Conservation (phyloP, 2,888 invertebrate species). For the Eremobia ochroleuca region DNA sequence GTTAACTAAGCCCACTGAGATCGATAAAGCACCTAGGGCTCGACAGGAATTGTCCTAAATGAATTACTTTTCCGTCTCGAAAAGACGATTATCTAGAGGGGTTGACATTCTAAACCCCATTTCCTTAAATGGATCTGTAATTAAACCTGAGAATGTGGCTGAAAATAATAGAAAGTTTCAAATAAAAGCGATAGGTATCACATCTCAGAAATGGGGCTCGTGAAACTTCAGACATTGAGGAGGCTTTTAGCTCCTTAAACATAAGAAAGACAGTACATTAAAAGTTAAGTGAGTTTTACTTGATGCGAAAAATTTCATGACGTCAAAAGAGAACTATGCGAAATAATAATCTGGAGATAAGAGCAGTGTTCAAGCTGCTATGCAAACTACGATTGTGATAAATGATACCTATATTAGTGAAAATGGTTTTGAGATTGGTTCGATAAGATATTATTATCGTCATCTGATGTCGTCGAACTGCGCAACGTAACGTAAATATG, state of each 20-base stretch:
- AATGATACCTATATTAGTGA: conserved; percentile 17
- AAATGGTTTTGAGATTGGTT: conserved; percentile 39
- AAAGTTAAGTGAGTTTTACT: conserved; percentile 52
- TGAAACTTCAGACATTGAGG: conserved; percentile 59
- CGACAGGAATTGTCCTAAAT: conserved; percentile 61
- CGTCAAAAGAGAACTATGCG: conserved; percentile 45
- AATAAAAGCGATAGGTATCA: conserved; percentile 54
- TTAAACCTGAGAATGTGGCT: conserved; percentile 41
- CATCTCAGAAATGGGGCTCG: conserved; percentile 36
- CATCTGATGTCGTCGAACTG: conserved; percentile 8
- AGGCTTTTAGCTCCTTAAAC: conserved; percentile 56
- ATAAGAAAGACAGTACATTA: conserved; percentile 56
- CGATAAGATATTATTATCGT: conserved; percentile 38
- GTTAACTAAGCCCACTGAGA: conserved; percentile 55
- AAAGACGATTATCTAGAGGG: conserved; percentile 46
- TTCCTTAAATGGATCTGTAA: conserved; percentile 49
- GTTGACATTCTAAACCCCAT: conserved; percentile 44
- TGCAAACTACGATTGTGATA: conserved; percentile 43
- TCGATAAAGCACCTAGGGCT: conserved; percentile 63
- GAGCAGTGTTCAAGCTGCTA: conserved; percentile 32
- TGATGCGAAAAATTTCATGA: conserved; percentile 36
- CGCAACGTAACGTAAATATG: conserved; percentile 6
- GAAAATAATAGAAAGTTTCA: conserved; percentile 46
- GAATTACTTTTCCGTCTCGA: conserved; percentile 51
- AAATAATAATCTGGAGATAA: conserved; percentile 48